Percentiles rank a stretch among this genome's conserved stretches.
phyloP scores from a whole-genome alignment of 2,888 invertebrate genomes.

The Drosophila flavopinicola region DNA sequence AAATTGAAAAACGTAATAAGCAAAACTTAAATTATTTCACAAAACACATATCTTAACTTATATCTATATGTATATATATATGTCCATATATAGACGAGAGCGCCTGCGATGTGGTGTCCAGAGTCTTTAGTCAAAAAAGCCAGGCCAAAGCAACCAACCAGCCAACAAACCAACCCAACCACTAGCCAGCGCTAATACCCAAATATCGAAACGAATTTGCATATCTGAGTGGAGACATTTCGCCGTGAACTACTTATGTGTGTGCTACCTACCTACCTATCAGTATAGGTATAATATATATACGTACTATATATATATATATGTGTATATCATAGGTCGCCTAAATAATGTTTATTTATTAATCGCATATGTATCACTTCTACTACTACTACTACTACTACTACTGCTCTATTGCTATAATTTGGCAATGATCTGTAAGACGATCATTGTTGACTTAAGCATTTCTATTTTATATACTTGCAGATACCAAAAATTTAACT shows the following conservation, averaged over 20 bases:
- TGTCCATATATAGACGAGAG: slow-evolving; percentile 53
- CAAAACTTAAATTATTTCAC: slow-evolving; percentile 46
- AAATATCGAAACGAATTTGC: slow-evolving; percentile 61
- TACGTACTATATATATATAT: slow-evolving; percentile 17
- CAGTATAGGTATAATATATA: slow-evolving; percentile 31
- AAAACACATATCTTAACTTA: slow-evolving; percentile 53
- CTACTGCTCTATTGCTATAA: slow-evolving; percentile 58
- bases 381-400: slow-evolving; percentile 38
- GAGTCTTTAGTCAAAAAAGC: slow-evolving; percentile 48
- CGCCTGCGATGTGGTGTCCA: slow-evolving; percentile 57
- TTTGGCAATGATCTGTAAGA: slow-evolving; percentile 66
- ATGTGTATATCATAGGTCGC: slow-evolving; percentile 13
- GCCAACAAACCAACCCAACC: slow-evolving; percentile 64
- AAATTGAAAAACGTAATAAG: slow-evolving; percentile 62
- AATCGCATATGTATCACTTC: slow-evolving; percentile 36
- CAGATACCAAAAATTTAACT: slow-evolving; percentile 82
- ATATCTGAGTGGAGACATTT: slow-evolving; percentile 73
- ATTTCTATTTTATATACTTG: slow-evolving; percentile 79
- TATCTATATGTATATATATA: slow-evolving; percentile 49
- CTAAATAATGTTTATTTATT: slow-evolving; percentile 26
- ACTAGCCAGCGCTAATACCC: slow-evolving; percentile 73
- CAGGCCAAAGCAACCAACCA: slow-evolving; percentile 50
- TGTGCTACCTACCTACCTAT: slow-evolving; percentile 26
- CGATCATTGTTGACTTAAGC: slow-evolving; percentile 80
- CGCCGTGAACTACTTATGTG: slow-evolving; percentile 60